A percentile compares a stretch with the other conserved stretches of the same genome.
Evolutionary conservation across 2,797 vertebrate species (phyloP).

Genomic region (Denticeps clupeoides): DNA sequence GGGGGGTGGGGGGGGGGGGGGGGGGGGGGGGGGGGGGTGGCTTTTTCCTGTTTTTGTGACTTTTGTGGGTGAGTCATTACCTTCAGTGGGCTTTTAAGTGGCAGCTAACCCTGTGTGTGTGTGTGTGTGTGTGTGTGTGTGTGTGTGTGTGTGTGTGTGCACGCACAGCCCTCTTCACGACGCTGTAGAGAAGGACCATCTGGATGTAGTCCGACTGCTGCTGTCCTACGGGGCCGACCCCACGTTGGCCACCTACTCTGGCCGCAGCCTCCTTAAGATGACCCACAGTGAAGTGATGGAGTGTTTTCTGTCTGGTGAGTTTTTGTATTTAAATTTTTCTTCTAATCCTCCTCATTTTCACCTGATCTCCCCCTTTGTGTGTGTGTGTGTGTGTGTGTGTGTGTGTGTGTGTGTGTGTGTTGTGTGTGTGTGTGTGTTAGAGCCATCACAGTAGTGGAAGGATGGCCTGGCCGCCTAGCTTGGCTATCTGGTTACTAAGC

Average conservation of each 20-base stretch:
- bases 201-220: slow-evolving; percentile 85
- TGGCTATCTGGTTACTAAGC: slow-evolving; percentile 34
- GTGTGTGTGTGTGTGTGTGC: slow-evolving; percentile 65
- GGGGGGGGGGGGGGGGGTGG: background rate
- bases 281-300: slow-evolving; percentile 95
- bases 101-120: slow-evolving; percentile 48
- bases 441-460: slow-evolving; percentile 49
- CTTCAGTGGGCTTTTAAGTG: background rate
- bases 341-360: too few species aligned
- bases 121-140: slow-evolving; percentile 48
- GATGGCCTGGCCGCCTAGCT: slow-evolving; percentile 10
- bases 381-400: too few species aligned
- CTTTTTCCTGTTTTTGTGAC: background rate
- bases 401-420: too few species aligned
- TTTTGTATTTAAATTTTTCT: too few species aligned
- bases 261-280: slow-evolving; percentile 92
- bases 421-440: too few species aligned
- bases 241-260: slow-evolving; percentile 89
- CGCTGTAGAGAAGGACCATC: slow-evolving; percentile 90
- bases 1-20: too few species aligned
- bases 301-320: slow-evolving; percentile 81
- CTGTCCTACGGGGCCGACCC: slow-evolving; percentile 94
- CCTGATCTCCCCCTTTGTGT: background rate
- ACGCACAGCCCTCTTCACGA: slow-evolving; percentile 81
- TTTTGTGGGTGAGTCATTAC: slow-evolving; percentile 1